phyloP scores from a whole-genome alignment of 2,888 invertebrate species.

The Cataglyphis cursor region DNA sequence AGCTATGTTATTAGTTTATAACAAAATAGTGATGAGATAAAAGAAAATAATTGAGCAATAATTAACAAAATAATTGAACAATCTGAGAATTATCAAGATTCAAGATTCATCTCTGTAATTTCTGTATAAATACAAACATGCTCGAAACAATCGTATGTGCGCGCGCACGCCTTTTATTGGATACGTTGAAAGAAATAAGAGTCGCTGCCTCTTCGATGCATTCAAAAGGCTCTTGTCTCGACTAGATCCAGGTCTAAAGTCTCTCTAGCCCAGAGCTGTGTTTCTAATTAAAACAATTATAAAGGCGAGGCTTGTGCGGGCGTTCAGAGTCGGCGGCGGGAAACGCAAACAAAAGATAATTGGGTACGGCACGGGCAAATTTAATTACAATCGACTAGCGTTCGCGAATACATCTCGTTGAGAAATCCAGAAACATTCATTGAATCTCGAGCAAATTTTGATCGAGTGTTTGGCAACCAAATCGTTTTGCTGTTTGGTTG shows the following conservation, averaged over 20 bases:
- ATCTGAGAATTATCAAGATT: slow-evolving; percentile 8
- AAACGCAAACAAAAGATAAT: slow-evolving; percentile 74
- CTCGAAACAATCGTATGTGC: neutral
- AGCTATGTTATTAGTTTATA: neutral
- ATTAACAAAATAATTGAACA: neutral
- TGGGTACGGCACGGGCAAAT: slow-evolving; percentile 64
- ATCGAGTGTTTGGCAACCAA: neutral
- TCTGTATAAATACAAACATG: slow-evolving; percentile 5
- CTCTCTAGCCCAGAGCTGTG: slow-evolving; percentile 52
- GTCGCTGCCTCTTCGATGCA: neutral
- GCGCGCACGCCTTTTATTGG: neutral
- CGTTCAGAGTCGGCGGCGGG: slow-evolving; percentile 36
- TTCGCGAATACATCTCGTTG: neutral
- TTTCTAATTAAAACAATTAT: slow-evolving; percentile 78
- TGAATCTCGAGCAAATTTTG: slow-evolving; percentile 18
- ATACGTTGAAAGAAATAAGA: slow-evolving; percentile 14
- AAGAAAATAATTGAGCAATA: neutral
- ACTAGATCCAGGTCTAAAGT: slow-evolving; percentile 14
- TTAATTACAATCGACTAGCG: slow-evolving; percentile 70
- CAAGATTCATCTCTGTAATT: neutral
- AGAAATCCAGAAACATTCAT: slow-evolving; percentile 11
- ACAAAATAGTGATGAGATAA: neutral
- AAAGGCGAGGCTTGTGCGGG: slow-evolving; percentile 59
- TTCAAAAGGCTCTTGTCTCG: slow-evolving; percentile 23
- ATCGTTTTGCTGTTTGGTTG: neutral